Evolutionary conservation across 2,113 vertebrate genomes (phyloP), one percentile per base, ranked within the genome.

Genomic region (Terrapene triunguis): DNA sequence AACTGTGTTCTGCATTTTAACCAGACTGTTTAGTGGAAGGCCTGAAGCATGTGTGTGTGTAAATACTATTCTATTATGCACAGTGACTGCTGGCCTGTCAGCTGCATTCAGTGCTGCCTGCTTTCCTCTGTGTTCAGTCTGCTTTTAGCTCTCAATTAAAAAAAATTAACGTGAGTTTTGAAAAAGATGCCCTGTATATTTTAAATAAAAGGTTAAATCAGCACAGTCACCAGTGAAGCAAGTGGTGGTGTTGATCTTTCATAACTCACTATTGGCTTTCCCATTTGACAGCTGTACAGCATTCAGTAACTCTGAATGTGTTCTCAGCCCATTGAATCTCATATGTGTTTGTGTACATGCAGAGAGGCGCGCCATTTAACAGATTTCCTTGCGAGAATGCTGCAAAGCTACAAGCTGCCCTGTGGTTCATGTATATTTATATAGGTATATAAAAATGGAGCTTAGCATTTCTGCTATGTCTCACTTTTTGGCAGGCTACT

Each of bases 391-490:
- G 90, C 92, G 85, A 90, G 85, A 93, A 62, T 82, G 80, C 95
- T 94, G 79, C 91, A 82, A 65, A 93, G 87, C 94, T 94, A 27
- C 80, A 2, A 86, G 85, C 88, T 94, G 87, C 92, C 57, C 89
- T 79, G 84, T 97, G 92, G 12, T 93, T 96, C 90, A 87, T 91
- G 38, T 93, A 82, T 91, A 1, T 92, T 94, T 79, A 32, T 38
- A 82, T 87, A 38, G 69, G 35, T 14, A 12, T 51, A 29, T 87
- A 83, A 53, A 86, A 88, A 44, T 2, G 0, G 29, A 91, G 89
- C 80, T 4, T 4, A 51, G 82, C 57, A 35, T 83, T 42, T 42
- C n/a, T 42, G 85, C 85, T 92, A 11, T 10, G 24, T 91, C 79
- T 85, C 85, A 42, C 84, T 55, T 22, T 29, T 53, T 27, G 38